A percentile compares a stretch with the other conserved stretches of the same genome.
phyloP scores from a whole-genome alignment of 2,113 vertebrate genomes.

The Engystomops pustulosus region DNA sequence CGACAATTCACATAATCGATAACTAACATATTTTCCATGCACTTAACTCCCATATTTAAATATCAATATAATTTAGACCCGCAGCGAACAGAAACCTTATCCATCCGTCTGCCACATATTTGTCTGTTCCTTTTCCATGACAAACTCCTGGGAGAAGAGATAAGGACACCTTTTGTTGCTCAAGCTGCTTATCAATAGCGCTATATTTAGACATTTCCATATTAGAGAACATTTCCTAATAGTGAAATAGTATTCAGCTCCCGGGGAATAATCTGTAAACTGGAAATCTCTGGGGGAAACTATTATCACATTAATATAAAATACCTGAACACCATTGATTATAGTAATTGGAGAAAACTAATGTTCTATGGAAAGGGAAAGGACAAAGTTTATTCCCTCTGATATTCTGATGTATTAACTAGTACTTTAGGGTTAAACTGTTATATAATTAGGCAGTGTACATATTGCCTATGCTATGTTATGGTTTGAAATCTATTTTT shows the following conservation, averaged over 20 bases:
- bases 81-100: neutral
- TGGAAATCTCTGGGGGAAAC: neutral
- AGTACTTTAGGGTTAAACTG: too few species aligned
- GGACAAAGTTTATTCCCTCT: too few species aligned
- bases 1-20: neutral
- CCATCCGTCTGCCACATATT: constrained; percentile 39
- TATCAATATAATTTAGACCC: constrained; percentile 1
- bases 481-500: too few species aligned
- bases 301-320: neutral
- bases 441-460: too few species aligned
- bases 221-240: constrained; percentile 30
- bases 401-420: too few species aligned
- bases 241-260: neutral
- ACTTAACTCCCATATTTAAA: constrained; percentile 7
- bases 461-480: too few species aligned
- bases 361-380: too few species aligned
- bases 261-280: neutral
- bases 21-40: constrained; percentile 2
- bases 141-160: constrained; percentile 52
- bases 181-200: constrained; percentile 34
- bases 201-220: constrained; percentile 55
- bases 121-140: constrained; percentile 42
- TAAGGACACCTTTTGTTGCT: constrained; percentile 49
- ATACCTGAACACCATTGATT: neutral
- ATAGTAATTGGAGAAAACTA: too few species aligned